These are phyloP conservation scores for Halesus radiatus DNA, from an alignment of 1,140 invertebrate genomes.

Conservation along the genomic window DNA sequence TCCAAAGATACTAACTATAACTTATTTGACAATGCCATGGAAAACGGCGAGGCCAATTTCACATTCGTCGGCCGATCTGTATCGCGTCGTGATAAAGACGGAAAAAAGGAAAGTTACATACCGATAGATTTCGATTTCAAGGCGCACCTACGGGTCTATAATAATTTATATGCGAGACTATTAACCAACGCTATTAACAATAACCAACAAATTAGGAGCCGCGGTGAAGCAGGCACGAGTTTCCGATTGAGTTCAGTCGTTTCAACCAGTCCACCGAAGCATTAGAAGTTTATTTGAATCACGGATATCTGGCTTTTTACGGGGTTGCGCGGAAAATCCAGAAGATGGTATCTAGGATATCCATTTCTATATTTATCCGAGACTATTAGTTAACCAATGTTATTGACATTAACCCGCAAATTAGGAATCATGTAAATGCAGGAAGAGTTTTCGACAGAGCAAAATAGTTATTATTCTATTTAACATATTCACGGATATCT, in stretches of 20 bases:
- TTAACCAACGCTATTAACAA: not conserved
- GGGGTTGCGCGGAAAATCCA: too few relatives aligned
- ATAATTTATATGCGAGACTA: conserved; percentile 6
- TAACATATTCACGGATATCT: too few relatives aligned
- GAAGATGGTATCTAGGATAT: too few relatives aligned
- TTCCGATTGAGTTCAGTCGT: not conserved
- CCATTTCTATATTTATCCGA: too few relatives aligned
- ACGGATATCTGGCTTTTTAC: too few relatives aligned
- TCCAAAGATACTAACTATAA: not conserved
- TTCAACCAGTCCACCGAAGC: not conserved
- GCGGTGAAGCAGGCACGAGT: not conserved
- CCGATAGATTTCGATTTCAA: conserved; percentile 22
- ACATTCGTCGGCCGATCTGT: conserved; percentile 32
- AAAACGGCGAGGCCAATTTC: conserved; percentile 38
- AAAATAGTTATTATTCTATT: too few relatives aligned
- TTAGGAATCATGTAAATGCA: too few relatives aligned
- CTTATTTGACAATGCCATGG: conserved; percentile 25
- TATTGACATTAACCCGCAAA: too few relatives aligned
- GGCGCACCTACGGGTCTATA: conserved; percentile 3
- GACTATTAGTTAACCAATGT: too few relatives aligned
- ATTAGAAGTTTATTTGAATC: too few relatives aligned
- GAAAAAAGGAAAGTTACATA: conserved; percentile 41
- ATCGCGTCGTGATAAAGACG: conserved; percentile 24
- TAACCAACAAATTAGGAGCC: not conserved
- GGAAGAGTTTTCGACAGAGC: too few relatives aligned